phyloP scores from a whole-genome alignment of 2,113 vertebrate species.

The Edolisoma coerulescens region DNA sequence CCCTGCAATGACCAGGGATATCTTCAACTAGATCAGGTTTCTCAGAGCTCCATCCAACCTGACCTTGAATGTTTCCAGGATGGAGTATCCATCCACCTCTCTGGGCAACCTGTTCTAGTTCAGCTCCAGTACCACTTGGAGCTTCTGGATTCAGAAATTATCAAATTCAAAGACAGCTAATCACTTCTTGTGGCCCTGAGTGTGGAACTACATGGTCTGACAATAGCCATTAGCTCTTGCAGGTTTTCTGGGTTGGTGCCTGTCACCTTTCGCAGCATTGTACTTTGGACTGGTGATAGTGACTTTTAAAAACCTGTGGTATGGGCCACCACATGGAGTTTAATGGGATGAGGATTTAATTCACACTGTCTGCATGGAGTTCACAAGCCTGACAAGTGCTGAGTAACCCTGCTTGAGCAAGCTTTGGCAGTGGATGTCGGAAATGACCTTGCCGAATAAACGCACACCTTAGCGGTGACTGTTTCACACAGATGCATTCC shows the following conservation, averaged over 20 bases:
- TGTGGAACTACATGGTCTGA: background rate
- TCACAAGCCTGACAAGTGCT: background rate
- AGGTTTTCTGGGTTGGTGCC: background rate
- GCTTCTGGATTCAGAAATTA: conserved; percentile 32
- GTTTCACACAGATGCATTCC: background rate
- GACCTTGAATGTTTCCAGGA: background rate
- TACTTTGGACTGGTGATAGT: background rate
- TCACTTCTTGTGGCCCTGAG: background rate
- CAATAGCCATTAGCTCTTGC: background rate
- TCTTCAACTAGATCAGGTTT: background rate
- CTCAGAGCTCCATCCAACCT: background rate
- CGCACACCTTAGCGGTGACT: background rate
- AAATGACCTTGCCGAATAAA: background rate
- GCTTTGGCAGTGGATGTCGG: background rate
- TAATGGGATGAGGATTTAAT: background rate
- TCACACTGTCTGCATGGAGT: background rate
- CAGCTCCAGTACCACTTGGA: background rate
- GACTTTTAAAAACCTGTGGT: background rate
- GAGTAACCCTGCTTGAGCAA: background rate
- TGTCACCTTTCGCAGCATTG: background rate
- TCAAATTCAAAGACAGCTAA: background rate
- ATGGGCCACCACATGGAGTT: rapidly evolving
- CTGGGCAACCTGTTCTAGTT: background rate
- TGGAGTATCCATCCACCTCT: background rate
- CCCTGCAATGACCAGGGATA: background rate